Base-by-base conservation (phyloP, 2,888 invertebrate species). In the Bombyx huttoni region DNA sequence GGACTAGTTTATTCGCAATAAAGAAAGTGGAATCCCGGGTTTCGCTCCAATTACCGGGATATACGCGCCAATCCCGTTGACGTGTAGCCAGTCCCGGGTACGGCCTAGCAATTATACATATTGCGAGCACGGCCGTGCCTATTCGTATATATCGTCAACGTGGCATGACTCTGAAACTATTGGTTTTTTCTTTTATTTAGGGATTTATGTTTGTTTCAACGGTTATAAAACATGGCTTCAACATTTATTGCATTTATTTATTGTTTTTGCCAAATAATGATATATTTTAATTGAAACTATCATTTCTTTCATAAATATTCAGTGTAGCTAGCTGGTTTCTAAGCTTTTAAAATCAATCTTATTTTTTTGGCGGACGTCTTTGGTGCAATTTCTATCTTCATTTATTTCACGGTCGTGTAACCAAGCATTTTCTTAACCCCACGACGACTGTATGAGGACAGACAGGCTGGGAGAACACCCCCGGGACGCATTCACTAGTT, bases 31-130 rank as follows among this genome's bases (percentile, higher is more conserved):
- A 80, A 86, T 85, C 83, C 83, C 79, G 80, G 77, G 80, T 79
- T 79, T 74, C 78, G 81, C 78, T 83, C 84, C 89, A 88, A 89
- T 89, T 89, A 89, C 87, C 74, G 71, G 83, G 87, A 89, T 85
- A 81, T 89, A 88, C 81, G 81, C 73, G 78, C 84, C 83, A 67
- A 81, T 89, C 80, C 75, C 79, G 76, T 78, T 86, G 87, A 89
- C 87, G 81, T 78, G 86, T 71, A 68, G 74, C 79, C 76, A 70
- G 76, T 70, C 74, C 78, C 72, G 73, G 73, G 70, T 65, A 68
- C 69, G 65, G 67, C 64, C 61, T 56, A 65, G 77, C 80, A 84
- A 86, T 84, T 86, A 86, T 83, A 85, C 83, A 80, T 79, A 80
- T 78, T 76, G 76, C 78, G 60, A 64, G 68, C 69, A 72, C 65